phyloP scores from a whole-genome alignment of 2,888 invertebrate species.

The Pasiphila rectangulata region DNA sequence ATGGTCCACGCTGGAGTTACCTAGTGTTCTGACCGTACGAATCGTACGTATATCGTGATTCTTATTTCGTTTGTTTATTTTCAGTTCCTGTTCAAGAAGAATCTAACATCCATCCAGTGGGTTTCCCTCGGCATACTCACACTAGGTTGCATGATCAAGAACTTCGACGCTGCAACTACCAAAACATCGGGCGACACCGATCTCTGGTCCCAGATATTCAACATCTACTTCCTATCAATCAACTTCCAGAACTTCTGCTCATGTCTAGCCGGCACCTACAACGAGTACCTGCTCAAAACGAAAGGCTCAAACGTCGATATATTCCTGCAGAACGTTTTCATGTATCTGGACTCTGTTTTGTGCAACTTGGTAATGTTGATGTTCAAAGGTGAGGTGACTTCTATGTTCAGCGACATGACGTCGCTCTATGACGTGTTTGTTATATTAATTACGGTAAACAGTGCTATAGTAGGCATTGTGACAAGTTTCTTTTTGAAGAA shows the following conservation, averaged over 20 bases:
- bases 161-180: conserved; percentile 81
- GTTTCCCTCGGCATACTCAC: conserved; percentile 92
- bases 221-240: conserved; percentile 83
- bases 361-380: conserved; percentile 90
- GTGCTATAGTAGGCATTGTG: conserved; percentile 94
- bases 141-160: conserved; percentile 94
- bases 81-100: conserved; percentile 92
- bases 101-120: conserved; percentile 92
- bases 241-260: conserved; percentile 93
- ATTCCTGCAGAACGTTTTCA: conserved; percentile 95
- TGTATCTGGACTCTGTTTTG: conserved; percentile 96
- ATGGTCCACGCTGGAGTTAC: no score
- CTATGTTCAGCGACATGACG: conserved; percentile 81
- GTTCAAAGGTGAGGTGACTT: conserved; percentile 83
- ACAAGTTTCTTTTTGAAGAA: conserved; percentile 96
- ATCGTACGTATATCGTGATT: neutral
- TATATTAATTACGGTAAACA: conserved; percentile 91
- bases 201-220: conserved; percentile 69
- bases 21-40: neutral
- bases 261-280: conserved; percentile 97
- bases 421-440: conserved; percentile 85
- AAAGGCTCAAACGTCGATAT: conserved; percentile 92
- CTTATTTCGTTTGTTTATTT: conserved; percentile 36
- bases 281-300: conserved; percentile 94
- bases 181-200: conserved; percentile 47